Base-by-base conservation (phyloP, 35 echinoderm and acorn worm genomes). In the Strongylocentrotus purpuratus region DNA sequence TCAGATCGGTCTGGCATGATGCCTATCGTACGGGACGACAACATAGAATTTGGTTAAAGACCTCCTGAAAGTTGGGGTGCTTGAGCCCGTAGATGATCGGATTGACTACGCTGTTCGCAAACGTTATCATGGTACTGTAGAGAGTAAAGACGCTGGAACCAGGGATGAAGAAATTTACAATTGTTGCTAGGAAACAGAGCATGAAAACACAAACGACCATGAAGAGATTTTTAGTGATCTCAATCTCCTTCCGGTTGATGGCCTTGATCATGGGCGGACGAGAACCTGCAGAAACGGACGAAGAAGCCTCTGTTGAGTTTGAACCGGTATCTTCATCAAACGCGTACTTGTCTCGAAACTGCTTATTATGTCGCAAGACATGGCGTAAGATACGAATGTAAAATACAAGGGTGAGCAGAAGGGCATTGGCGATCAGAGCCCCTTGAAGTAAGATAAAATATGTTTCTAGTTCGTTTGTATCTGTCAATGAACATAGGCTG, bases 361-460 rank as follows among this genome's bases (percentile, higher is more conserved):
- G 65, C 22, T n/a, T n/a, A 78, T 78, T 78, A n/a, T 78, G 65
- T 78, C 25, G 65, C 20, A 22, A 28, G 28, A 78, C 65, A 78
- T 78, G 65, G 18, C 65, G 18, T 18, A 95, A 13, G 85, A 87
- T 32, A 22, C 25, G 70, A 45, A 13, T 5, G 70, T 97, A 95
- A 7, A 86, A 93, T 60, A 70, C 9, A 17, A 90, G 2, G 15
- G 90, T 85, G 35, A 95, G n/a, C 6, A 95, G 20, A 20, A 92
- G 61, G 46, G 87, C 45, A 59, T 92, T 60, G 14, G 90, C 7
- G 13, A 92, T 33, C 7, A 95, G 4, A 52, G 94, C 94, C 9
- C 95, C 61, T 20, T 94, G 46, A 45, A 96, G 5, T 48, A 94
- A 22, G 58, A 70, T 59, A 35, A 85, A 95, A 47, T 92, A 94